Conservation (phyloP, 2,888 invertebrate genomes). For the Lottia gigantea region DNA sequence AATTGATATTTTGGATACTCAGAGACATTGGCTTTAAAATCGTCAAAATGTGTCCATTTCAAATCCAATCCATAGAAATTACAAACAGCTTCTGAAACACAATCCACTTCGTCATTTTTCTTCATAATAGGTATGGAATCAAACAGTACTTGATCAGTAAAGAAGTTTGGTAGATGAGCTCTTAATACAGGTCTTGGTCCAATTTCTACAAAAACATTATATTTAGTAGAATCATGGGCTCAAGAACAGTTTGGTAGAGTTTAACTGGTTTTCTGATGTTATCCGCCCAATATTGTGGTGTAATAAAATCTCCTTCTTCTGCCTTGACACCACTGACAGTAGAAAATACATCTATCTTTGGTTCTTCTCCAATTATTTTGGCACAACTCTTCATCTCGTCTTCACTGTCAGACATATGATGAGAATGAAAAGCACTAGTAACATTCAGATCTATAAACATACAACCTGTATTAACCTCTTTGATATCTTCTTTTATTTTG, state of each 20-base stretch:
- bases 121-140: background rate
- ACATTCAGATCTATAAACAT: conserved; percentile 35
- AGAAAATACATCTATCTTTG: conserved; percentile 37
- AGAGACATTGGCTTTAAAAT: conserved; percentile 19
- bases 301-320: conserved; percentile 26
- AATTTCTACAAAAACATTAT: conserved; percentile 50
- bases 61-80: conserved; percentile 32
- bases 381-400: conserved; percentile 31
- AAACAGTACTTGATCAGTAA: conserved; percentile 16
- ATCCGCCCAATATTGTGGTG: conserved; percentile 45
- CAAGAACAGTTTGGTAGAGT: conserved; percentile 38
- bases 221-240: conserved; percentile 20
- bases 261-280: conserved; percentile 48
- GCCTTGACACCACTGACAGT: conserved; percentile 42
- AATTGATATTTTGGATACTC: conserved; percentile 39
- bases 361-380: conserved; percentile 23
- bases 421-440: conserved; percentile 50
- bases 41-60: conserved; percentile 29
- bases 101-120: conserved; percentile 20
- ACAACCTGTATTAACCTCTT: background rate
- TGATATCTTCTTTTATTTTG: conserved; percentile 27
- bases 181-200: conserved; percentile 49
- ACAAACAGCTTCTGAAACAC: conserved; percentile 29
- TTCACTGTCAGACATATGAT: conserved; percentile 35
- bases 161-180: conserved; percentile 35